Evolutionary conservation across 2,113 vertebrate species (phyloP), one percentile per base, ranked within the genome.

Genomic region (Micronycteris hirsuta): DNA sequence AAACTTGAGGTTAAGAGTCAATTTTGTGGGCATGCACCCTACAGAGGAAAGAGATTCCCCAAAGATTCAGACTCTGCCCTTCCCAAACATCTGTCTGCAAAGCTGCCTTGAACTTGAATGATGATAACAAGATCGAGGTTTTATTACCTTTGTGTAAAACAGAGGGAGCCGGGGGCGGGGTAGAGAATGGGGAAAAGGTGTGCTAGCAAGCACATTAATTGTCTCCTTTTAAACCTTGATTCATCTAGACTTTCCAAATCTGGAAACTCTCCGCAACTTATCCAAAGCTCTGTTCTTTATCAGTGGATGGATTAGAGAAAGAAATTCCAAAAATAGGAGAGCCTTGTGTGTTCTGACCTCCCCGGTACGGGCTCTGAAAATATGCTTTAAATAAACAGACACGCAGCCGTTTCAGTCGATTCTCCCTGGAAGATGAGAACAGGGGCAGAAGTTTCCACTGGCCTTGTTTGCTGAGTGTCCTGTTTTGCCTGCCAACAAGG

Each of bases 401-500:
- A 19, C 28, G 33, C 4, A 11, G 16, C 38, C 17, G 85, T 92
- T 90, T 58, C 71, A 45, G 94, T 86, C 49, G 70, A 2, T 77
- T 91, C 49, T 63, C 15, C 47, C 36, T 82, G 41, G 36, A 88
- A 78, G 70, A 94, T 41, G 41, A n/a, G 38, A 88, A 28, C 24
- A 71, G 31, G 13, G 91, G 13, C 67, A 88, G 61, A 95, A 86
- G n/a, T 92, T 95, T 92, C 82, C 92, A 45, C 41, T 68, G 47
- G 31, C 26, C 28, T 85, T 85, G 14, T 43, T 31, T 81, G 52
- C 65, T 41, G 15, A 49, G 26, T 7, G 3, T 58, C 83, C 10
- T 78, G 3, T 84, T 95, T 93, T 93, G 31, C 88, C 86, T 95
- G 61, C 54, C 65, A 80, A 20, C 68, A 17, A n/a, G 10, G 49